Evolutionary conservation across 2,888 invertebrate genomes (phyloP).

Genomic region (Melinaea marsaeus): DNA sequence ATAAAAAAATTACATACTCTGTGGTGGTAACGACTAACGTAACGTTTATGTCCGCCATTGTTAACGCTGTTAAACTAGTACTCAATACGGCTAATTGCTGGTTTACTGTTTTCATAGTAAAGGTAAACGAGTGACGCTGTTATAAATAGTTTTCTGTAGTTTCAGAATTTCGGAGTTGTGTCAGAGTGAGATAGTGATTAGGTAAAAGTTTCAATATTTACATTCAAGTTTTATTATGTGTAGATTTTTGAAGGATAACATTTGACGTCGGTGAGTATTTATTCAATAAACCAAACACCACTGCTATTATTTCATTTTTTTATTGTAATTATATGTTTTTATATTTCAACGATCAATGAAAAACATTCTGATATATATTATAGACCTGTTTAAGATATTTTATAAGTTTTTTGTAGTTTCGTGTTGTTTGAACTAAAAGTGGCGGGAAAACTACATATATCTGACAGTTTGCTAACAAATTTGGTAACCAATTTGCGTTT

Average conservation of each 20-base stretch:
- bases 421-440: conserved; percentile 5
- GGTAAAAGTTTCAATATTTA: background rate
- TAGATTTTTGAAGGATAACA: conserved; percentile 26
- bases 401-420: no score
- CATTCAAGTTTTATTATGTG: conserved; percentile 24
- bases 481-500: background rate
- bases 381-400: no score
- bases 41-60: conserved; percentile 12
- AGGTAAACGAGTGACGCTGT: conserved; percentile 15
- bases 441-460: conserved; percentile 17
- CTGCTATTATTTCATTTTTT: background rate
- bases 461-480: conserved; percentile 6
- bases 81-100: background rate
- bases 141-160: conserved; percentile 9
- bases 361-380: no score
- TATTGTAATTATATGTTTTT: background rate
- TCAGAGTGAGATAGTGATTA: background rate
- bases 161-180: conserved; percentile 7
- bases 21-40: background rate
- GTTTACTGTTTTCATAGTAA: conserved; percentile 14
- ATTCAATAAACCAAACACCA: conserved; percentile 4
- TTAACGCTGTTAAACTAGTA: conserved; percentile 10
- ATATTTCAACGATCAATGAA: no score
- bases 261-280: conserved; percentile 43
- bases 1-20: background rate